Evolutionary conservation across 2,113 vertebrate genomes (phyloP).

Genomic region (Psettodes erumei): DNA sequence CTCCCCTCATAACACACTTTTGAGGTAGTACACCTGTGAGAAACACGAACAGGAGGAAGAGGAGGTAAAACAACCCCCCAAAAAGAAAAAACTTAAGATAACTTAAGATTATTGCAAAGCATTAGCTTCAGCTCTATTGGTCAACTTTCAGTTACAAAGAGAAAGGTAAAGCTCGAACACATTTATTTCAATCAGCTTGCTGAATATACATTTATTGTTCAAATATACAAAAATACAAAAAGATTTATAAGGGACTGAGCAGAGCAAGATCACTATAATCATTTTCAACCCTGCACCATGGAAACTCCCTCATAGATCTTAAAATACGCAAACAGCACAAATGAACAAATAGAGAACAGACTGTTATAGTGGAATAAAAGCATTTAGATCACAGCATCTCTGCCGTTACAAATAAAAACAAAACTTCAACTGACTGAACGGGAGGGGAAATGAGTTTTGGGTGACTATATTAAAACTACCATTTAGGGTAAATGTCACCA

Average conservation of each 20-base stretch:
- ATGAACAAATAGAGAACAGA: constrained; percentile 34
- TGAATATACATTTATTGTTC: constrained; percentile 75
- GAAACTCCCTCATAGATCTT: constrained; percentile 56
- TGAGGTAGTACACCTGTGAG: constrained; percentile 78
- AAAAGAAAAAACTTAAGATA: constrained; percentile 8
- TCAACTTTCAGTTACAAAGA: constrained; percentile 46
- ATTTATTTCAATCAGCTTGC: constrained; percentile 60
- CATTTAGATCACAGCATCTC: constrained; percentile 42
- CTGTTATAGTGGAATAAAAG: constrained; percentile 64
- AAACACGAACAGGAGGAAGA: constrained; percentile 13
- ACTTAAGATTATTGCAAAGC: constrained; percentile 1
- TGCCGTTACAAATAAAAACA: constrained; percentile 63
- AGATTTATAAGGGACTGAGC: constrained; percentile 44
- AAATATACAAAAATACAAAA: constrained; percentile 75
- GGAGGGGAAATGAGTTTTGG: background rate
- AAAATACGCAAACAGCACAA: constrained; percentile 63
- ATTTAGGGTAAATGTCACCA: constrained; percentile 49
- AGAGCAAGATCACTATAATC: constrained; percentile 38
- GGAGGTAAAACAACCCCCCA: constrained; percentile 13
- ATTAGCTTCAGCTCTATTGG: constrained; percentile 4
- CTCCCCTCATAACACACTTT: constrained; percentile 52
- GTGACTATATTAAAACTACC: constrained; percentile 53
- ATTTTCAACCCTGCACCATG: constrained; percentile 31
- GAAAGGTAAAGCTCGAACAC: constrained; percentile 68
- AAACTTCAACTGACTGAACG: constrained; percentile 22